phyloP scores from a whole-genome alignment of 2,797 vertebrate species.

The Hephaestus fuliginosus region DNA sequence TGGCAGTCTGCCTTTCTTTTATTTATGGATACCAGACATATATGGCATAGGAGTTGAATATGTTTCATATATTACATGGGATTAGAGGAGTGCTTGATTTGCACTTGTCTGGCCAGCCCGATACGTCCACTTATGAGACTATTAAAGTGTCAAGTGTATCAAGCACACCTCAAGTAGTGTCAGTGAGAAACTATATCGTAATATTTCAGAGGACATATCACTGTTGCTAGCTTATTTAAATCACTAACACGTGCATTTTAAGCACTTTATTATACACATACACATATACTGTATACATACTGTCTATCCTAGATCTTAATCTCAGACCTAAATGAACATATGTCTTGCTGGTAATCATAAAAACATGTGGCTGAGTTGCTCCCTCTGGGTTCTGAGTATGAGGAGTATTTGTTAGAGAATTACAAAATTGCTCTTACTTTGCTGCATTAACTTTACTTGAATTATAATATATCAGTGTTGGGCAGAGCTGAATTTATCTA shows the following conservation, averaged over 20 bases:
- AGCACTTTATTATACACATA: constrained; percentile 13
- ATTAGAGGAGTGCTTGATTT: constrained; percentile 50
- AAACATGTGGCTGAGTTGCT: not conserved
- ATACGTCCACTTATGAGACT: constrained; percentile 48
- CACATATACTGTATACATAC: not conserved
- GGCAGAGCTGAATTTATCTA: too few species aligned
- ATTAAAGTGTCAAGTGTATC: constrained; percentile 54
- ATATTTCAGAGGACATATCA: constrained; percentile 39
- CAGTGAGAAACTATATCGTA: constrained; percentile 28
- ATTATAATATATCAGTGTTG: too few species aligned
- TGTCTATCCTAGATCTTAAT: constrained; percentile 5
- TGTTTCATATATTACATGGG: constrained; percentile 47
- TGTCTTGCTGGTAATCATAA: not conserved
- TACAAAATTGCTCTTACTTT: not conserved
- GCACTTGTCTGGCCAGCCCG: constrained; percentile 34
- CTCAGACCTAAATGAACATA: not conserved
- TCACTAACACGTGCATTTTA: constrained; percentile 19
- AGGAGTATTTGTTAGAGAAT: not conserved
- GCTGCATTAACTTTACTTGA: not conserved
- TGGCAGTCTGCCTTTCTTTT: constrained; percentile 23
- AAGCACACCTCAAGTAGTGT: constrained; percentile 46
- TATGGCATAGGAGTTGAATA: constrained; percentile 17
- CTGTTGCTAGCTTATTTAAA: constrained; percentile 29
- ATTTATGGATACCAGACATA: constrained; percentile 47
- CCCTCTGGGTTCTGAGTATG: not conserved